A percentile compares a stretch with the other conserved stretches of the same genome.
phyloP scores from a whole-genome alignment of 2,888 invertebrate genomes.

The Tanytarsus gracilentus region DNA sequence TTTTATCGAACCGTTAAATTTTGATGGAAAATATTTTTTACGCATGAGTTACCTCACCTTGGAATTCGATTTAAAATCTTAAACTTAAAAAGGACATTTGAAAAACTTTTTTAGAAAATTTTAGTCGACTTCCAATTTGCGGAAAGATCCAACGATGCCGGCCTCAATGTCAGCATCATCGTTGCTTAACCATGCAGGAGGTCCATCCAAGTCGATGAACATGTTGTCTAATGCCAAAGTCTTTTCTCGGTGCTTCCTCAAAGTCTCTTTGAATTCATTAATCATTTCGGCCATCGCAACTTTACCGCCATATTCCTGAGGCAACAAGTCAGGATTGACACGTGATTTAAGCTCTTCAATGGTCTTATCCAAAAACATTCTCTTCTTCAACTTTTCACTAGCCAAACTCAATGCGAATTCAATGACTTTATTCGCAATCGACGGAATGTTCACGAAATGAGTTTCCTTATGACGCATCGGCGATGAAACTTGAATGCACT shows the following conservation, averaged over 20 bases:
- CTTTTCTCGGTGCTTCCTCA: slow-evolving; percentile 55
- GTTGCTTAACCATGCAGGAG: slow-evolving; percentile 46
- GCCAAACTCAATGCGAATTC: slow-evolving; percentile 74
- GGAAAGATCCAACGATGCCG: slow-evolving; percentile 72
- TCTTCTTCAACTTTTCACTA: slow-evolving; percentile 72
- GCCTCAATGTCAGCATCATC: slow-evolving; percentile 59
- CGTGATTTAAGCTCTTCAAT: slow-evolving; percentile 62
- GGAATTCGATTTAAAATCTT: background rate
- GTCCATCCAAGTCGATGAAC: slow-evolving; percentile 57
- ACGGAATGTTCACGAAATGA: slow-evolving; percentile 77
- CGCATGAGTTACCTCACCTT: background rate
- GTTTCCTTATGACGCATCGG: slow-evolving; percentile 87
- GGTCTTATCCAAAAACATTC: slow-evolving; percentile 70
- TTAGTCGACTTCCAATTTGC: slow-evolving; percentile 75
- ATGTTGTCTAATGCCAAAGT: slow-evolving; percentile 65
- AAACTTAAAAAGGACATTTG: background rate
- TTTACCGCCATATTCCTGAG: slow-evolving; percentile 82
- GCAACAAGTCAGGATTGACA: slow-evolving; percentile 65
- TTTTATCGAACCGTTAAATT: too few species aligned
- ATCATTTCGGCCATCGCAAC: slow-evolving; percentile 74
- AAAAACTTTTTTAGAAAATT: background rate
- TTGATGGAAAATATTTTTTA: too few species aligned
- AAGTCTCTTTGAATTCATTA: slow-evolving; percentile 56
- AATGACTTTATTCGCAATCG: slow-evolving; percentile 69
- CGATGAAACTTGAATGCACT: slow-evolving; percentile 73